phyloP scores from a whole-genome alignment of 2,888 invertebrate genomes.

The Agapetus fuscipes region DNA sequence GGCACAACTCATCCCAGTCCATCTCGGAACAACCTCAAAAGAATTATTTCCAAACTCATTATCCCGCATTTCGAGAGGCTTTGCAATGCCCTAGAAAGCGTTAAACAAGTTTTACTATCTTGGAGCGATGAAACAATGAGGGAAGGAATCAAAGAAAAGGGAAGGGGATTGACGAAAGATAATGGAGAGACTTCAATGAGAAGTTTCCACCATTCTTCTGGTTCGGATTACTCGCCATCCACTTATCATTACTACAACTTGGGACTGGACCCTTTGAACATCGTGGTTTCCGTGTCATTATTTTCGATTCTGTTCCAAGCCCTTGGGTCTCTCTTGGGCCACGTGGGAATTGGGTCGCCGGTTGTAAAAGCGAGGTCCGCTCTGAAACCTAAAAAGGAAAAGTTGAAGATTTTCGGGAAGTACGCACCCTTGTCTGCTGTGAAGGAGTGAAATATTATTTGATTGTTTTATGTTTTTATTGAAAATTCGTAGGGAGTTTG shows the following conservation, averaged over 20 bases:
- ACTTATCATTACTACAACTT: slow-evolving; percentile 41
- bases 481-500: no score
- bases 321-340: slow-evolving; percentile 33
- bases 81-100: not conserved
- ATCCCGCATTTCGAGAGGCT: slow-evolving; percentile 1
- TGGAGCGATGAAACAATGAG: not conserved
- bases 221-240: slow-evolving; percentile 1
- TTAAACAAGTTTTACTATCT: not conserved
- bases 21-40: slow-evolving; percentile 1
- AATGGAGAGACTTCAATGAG: not conserved
- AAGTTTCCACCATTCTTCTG: slow-evolving; percentile 7
- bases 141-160: not conserved
- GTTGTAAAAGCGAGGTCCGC: slow-evolving; percentile 7
- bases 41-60: slow-evolving; percentile 5
- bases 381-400: slow-evolving; percentile 3
- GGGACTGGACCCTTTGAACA: slow-evolving; percentile 44
- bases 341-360: slow-evolving; percentile 6
- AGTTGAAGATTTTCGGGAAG: slow-evolving; percentile 1
- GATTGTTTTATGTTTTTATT: no score
- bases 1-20: not conserved
- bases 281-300: slow-evolving; percentile 40
- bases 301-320: slow-evolving; percentile 40
- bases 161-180: slow-evolving; percentile 1
- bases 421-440: no score
- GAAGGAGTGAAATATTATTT: no score